Evolutionary conservation across 2,797 vertebrate species (phyloP).

Genomic region (Lepilemur ruficaudatus): DNA sequence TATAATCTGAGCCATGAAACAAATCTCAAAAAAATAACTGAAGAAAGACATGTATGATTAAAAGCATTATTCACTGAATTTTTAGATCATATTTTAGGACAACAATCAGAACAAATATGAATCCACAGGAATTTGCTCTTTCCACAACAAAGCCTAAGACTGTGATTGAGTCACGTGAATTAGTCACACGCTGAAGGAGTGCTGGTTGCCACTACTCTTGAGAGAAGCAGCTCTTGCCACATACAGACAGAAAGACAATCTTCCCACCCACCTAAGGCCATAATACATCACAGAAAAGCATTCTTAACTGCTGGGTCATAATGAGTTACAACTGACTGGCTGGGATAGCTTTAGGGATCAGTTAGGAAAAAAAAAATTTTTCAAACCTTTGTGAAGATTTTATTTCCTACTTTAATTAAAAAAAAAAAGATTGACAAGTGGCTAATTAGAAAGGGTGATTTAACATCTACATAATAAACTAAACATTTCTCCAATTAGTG

Average conservation of each 20-base stretch:
- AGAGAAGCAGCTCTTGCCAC: background rate
- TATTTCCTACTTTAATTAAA: background rate
- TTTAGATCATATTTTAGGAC: background rate
- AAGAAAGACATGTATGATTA: background rate
- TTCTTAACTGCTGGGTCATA: slow-evolving; percentile 20
- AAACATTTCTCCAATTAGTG: background rate
- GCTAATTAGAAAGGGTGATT: background rate
- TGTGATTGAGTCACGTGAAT: slow-evolving; percentile 39
- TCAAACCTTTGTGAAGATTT: background rate
- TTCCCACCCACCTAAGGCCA: slow-evolving; percentile 21
- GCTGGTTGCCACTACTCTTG: background rate
- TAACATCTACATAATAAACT: background rate
- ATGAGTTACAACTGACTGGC: background rate
- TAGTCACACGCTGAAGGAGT: background rate
- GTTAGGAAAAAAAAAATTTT: background rate
- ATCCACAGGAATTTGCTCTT: slow-evolving; percentile 13
- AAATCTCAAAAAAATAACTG: background rate
- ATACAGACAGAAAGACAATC: background rate
- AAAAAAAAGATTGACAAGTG: background rate
- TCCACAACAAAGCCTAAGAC: background rate
- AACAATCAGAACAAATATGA: background rate
- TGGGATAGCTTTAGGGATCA: background rate
- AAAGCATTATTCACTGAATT: background rate
- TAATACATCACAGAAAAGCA: background rate
- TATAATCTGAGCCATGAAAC: background rate